phyloP scores from a whole-genome alignment of 2,888 invertebrate species.

The Erebia palarica region DNA sequence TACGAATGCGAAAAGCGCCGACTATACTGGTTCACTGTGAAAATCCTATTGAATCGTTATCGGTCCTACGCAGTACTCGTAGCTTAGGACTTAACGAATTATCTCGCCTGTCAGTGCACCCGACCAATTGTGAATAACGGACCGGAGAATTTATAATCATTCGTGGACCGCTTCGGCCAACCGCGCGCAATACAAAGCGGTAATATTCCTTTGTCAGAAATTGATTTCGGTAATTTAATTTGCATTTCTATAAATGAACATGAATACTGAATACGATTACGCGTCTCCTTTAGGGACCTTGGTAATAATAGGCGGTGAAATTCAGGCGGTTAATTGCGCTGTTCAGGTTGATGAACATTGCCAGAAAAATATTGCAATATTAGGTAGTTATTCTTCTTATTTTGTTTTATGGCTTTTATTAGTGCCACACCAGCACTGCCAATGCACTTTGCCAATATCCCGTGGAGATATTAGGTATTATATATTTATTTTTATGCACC shows the following conservation, averaged over 20 bases:
- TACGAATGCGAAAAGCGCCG: conserved; percentile 11
- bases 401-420: background rate
- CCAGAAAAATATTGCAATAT: background rate
- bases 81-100: conserved; percentile 76
- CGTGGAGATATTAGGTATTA: no score
- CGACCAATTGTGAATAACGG: conserved; percentile 61
- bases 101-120: conserved; percentile 60
- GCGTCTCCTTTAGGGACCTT: conserved; percentile 14
- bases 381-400: background rate
- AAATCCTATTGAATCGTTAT: conserved; percentile 70
- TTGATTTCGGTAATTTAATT: conserved; percentile 35
- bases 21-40: conserved; percentile 53
- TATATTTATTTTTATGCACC: no score
- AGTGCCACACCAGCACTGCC: background rate
- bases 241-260: conserved; percentile 28
- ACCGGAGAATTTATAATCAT: conserved; percentile 39
- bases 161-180: conserved; percentile 35
- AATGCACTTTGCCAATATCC: background rate
- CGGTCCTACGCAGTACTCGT: conserved; percentile 70
- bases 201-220: conserved; percentile 35
- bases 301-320: conserved; percentile 13
- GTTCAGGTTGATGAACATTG: conserved; percentile 3
- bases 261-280: conserved; percentile 22
- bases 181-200: conserved; percentile 31
- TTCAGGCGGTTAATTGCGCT: conserved; percentile 10